Conservation (phyloP, 2,113 vertebrate genomes). For the Catharus minimus region DNA sequence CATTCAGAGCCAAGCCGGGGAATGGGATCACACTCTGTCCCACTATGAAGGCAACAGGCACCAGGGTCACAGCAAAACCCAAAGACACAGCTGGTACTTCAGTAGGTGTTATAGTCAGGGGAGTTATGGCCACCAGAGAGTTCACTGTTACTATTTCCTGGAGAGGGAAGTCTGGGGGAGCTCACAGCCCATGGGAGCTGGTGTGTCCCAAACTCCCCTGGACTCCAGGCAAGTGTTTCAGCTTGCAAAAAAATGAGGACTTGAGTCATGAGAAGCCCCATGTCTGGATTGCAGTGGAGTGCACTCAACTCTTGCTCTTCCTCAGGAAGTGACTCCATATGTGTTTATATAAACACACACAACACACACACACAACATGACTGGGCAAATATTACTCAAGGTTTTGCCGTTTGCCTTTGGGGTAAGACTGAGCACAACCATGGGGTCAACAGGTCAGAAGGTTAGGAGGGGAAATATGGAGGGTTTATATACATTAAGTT, state of each 20-base stretch:
- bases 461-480: not conserved
- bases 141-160: not conserved
- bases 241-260: not conserved
- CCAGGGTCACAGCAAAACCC: not conserved
- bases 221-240: not conserved
- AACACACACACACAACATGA: not conserved
- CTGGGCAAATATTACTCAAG: not conserved
- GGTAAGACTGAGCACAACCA: not conserved
- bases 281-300: fast-evolving
- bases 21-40: not conserved
- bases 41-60: not conserved
- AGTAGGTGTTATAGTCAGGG: not conserved
- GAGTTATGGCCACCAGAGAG: not conserved
- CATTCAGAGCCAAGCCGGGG: not conserved
- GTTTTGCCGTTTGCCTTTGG: not conserved
- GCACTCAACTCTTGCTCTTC: not conserved
- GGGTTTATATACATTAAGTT: not conserved
- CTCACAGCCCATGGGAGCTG: not conserved
- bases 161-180: not conserved
- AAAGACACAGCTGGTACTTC: not conserved
- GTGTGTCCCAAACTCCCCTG: not conserved
- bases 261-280: not conserved
- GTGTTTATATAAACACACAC: not conserved
- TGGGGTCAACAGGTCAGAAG: not conserved
- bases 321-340: not conserved